Evolutionary conservation across 2,888 invertebrate genomes (phyloP), one percentile per base, ranked within the genome.

Genomic region (Dasypogon diadema): DNA sequence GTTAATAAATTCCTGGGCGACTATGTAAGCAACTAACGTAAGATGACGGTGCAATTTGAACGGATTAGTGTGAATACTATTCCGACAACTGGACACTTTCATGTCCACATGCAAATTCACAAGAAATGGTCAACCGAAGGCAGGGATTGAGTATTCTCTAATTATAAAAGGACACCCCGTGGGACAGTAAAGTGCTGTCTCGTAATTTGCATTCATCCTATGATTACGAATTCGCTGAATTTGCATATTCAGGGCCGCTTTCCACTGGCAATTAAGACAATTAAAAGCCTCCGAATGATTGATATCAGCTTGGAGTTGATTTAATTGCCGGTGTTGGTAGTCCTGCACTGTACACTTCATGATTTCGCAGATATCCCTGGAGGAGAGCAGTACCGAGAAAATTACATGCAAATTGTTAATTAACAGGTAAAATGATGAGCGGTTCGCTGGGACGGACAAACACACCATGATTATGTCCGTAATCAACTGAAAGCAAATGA

Each of bases 401-500:
- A 65, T 65, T 37, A 65, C 48, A 65, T 65, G 65, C 65, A 65
- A 65, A 65, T 65, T 65, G 65, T 65, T 65, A 65, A 65, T 65
- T 65, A 65, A 65, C 65, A 65, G 65, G 65, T 65, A 65, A 65
- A 65, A 65, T 65, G 65, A 65, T 65, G 65, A 65, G 46, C 24
- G 24, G 48, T 46, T 42, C 65, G 10, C 63, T 8, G 26, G 42
- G 42, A 42, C 37, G 48, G 46, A 48, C 37, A 60, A 60, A 60
- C 60, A 60, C 10, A 18, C 60, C 12, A 34, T 60, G 60, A 60
- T 60, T 60, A 26, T 21, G 48, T 65, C 65, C 21, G 65, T 46
- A 65, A 65, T 65, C 65, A 65, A 24, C 48, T 16, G n/a, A 65
- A 46, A 46, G 48, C 24, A 48, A 8, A n/a, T 46, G 48, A 16